Base-by-base conservation (phyloP, 92 coral and sea anemone species). In the Umimayanthus kanabou region DNA sequence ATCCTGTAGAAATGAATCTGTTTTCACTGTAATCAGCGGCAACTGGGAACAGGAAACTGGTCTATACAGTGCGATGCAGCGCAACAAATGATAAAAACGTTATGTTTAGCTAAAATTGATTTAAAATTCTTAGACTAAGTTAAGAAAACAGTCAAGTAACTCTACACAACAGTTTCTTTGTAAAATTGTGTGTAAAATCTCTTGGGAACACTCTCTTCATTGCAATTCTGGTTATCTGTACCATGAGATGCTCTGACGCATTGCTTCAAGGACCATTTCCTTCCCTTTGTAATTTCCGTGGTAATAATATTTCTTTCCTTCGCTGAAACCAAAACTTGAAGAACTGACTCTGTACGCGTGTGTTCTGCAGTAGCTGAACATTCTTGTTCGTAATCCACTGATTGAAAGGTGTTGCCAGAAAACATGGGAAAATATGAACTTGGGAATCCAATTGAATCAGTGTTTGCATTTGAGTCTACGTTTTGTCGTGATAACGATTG, bases 121-220 rank as follows among this genome's bases (percentile, higher is more conserved):
- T 47, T 7, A 6, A 47, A 47, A 1, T 47, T 47, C 11, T 47
- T 7, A 47, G 6, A 47, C 50, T 47, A 47, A 7, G 5, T 7
- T 53, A 53, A 53, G 37, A 1, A 9, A 13, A 53, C 20, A 53
- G 20, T 3, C 58, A 53, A 18, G 20, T 16, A 22, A 61, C 26
- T 22, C 26, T 80, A 80, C 43, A 80, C 84, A 80, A 64, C 9
- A 2, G 84, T 80, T 80, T 80, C 84, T 80, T 53, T 53, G 47
- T 29, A 30, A 57, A 57, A 33, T 20, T 20, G 2, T 29, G 49
- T 30, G n/a, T 1, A 25, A 50, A 9, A 5, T 4, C 15, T 9
- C 11, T 50, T 80, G 5, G 45, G 28, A 10, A 57, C 9, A 55
- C 16, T 29, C 3, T 80, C 84, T 80, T 80, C 71, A 33, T 11